Evolutionary conservation across 2,888 invertebrate genomes (phyloP), one percentile per base, ranked within the genome.

Genomic region (Elmis aenea): DNA sequence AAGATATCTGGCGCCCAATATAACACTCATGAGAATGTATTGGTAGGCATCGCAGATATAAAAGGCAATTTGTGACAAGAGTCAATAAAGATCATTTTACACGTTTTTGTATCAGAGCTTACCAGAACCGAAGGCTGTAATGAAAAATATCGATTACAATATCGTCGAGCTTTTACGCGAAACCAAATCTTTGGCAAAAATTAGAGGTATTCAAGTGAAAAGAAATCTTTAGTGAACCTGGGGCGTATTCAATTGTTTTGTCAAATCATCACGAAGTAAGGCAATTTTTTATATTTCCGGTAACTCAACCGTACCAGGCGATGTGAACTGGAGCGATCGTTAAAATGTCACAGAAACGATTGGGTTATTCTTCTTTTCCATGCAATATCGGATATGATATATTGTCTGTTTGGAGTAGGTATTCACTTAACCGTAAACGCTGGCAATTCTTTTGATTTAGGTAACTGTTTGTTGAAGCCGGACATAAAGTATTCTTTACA

Each of bases 31-130:
- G 45, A 47, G 28, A 47, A 52, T 52, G 55, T 53, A 44, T 44
- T 51, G 50, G 48, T 48, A 46, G 51, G 49, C 53, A 57, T 51
- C 51, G 52, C 45, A 43, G 55, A 54, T 58, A 59, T 58, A 59
- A 59, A 57, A 56, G 59, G 51, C 59, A 55, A 58, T 60, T 57
- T 48, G 50, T 52, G 57, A 49, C 54, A 51, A 59, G 57, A 60
- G 60, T 61, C 59, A 59, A 61, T 60, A 61, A 61, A 58, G 61
- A 59, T 58, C 59, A 59, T 58, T 61, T 61, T 59, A 60, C 61
- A 60, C 60, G 61, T 60, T 56, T 58, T 57, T 55, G 52, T 58
- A 55, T 55, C 59, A 60, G 57, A 51, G 42, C 55, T 55, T 54
- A 54, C 57, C 55, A 44, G 54, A 55, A 55, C 52, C 54, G 52